phyloP scores from a whole-genome alignment of 1,140 invertebrate species.

The Octopus sinensis region DNA sequence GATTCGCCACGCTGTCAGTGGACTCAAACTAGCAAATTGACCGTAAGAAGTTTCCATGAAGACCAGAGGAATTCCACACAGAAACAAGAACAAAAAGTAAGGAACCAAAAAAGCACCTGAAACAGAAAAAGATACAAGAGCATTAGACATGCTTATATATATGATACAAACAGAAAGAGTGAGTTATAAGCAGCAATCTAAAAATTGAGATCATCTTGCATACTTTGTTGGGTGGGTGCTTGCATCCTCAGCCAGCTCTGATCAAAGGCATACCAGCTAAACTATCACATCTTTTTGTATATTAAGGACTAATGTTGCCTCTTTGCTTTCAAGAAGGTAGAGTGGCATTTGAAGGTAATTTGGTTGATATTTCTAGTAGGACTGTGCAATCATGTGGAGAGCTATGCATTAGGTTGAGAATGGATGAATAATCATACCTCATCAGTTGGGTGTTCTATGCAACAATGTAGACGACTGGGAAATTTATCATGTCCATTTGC shows the following conservation, averaged over 20 bases:
- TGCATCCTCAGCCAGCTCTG: neutral
- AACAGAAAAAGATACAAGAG: conserved; percentile 8
- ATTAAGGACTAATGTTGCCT: neutral
- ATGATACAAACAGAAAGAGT: neutral
- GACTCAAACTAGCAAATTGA: conserved; percentile 35
- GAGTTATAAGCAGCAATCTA: neutral
- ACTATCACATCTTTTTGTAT: neutral
- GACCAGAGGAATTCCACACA: conserved; percentile 39
- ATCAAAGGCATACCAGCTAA: neutral
- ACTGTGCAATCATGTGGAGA: too few species aligned
- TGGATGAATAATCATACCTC: too few species aligned
- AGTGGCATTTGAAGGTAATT: too few species aligned
- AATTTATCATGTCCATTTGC: too few species aligned
- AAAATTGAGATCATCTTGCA: neutral
- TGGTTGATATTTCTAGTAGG: too few species aligned
- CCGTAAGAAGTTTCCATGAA: conserved; percentile 37
- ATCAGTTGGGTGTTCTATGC: too few species aligned
- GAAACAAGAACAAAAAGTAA: conserved; percentile 34
- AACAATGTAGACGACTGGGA: too few species aligned
- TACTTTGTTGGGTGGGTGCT: neutral
- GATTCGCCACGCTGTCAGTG: conserved; percentile 31
- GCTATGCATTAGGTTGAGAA: too few species aligned
- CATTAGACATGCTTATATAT: neutral
- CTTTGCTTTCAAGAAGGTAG: too few species aligned
- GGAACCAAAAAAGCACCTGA: conserved; percentile 43